Percentiles rank a stretch among this genome's conserved stretches.
Evolutionary conservation across 2,113 vertebrate species (phyloP).

Genomic region (Atherinomorus stipes): DNA sequence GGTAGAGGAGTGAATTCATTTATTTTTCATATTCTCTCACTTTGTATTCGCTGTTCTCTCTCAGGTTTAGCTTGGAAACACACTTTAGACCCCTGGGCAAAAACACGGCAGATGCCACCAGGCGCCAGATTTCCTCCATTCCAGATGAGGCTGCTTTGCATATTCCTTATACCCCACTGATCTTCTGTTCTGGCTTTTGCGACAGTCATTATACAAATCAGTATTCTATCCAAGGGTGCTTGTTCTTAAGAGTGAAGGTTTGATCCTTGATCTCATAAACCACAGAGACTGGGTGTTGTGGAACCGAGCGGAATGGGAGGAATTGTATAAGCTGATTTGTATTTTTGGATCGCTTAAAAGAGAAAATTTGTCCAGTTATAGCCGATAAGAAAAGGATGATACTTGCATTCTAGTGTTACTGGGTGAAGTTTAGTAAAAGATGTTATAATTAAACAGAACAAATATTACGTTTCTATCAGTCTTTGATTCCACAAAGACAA

Average conservation of each 20-base stretch:
- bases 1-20: slow-evolving; percentile 3
- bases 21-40: slow-evolving; percentile 34
- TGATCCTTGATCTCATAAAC: slow-evolving; percentile 36
- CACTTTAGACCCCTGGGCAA: slow-evolving; percentile 42
- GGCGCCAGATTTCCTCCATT: slow-evolving; percentile 42
- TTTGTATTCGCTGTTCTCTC: slow-evolving; percentile 34
- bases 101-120: slow-evolving; percentile 45
- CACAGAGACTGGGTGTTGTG: slow-evolving; percentile 17
- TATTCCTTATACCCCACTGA: slow-evolving; percentile 35
- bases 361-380: neutral
- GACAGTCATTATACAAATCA: slow-evolving; percentile 35
- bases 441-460: slow-evolving; percentile 19
- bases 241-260: slow-evolving; percentile 23
- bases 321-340: neutral
- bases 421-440: slow-evolving; percentile 14
- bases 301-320: neutral
- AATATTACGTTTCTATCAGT: slow-evolving; percentile 30
- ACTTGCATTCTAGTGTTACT: neutral
- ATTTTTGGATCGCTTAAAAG: neutral
- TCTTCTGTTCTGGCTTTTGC: slow-evolving; percentile 48
- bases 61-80: slow-evolving; percentile 51
- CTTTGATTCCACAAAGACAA: slow-evolving; percentile 35
- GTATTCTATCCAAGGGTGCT: slow-evolving; percentile 38
- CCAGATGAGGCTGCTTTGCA: slow-evolving; percentile 37
- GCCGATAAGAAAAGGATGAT: too few relatives aligned